Evolutionary conservation across 2,113 vertebrate genomes (phyloP).

Genomic region (Crotalus viridis): DNA sequence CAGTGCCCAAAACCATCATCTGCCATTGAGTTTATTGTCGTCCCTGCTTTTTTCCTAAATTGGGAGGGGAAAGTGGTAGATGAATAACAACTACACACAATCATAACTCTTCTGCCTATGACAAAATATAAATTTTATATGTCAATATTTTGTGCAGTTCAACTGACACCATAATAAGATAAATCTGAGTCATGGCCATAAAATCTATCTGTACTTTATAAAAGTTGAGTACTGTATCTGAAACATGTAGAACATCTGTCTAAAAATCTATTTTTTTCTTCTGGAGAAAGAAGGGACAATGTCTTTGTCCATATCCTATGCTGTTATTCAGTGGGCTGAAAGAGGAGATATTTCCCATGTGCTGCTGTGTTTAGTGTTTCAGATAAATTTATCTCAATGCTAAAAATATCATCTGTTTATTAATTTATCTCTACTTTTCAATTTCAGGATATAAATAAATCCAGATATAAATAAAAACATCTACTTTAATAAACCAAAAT

Average conservation of each 20-base stretch:
- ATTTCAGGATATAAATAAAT: too few species aligned
- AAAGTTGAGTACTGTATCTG: neutral
- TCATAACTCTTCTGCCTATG: neutral
- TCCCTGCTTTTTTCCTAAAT: neutral
- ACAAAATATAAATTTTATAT: neutral
- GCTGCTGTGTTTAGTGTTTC: neutral
- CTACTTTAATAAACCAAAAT: conserved; percentile 8
- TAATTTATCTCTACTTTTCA: neutral
- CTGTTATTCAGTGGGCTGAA: neutral
- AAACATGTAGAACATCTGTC: neutral
- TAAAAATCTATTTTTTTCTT: neutral
- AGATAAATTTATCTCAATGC: neutral
- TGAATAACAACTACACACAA: neutral
- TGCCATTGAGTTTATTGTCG: neutral
- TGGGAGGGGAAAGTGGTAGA: neutral
- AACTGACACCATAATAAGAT: too few species aligned
- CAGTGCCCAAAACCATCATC: neutral
- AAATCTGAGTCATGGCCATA: neutral
- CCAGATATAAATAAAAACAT: neutral
- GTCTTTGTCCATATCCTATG: neutral
- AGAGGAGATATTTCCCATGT: neutral
- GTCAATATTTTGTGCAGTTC: neutral
- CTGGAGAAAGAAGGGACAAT: neutral
- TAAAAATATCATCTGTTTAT: neutral
- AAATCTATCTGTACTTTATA: neutral